Percentiles rank a stretch among this genome's conserved stretches.
Conservation (phyloP, 2,797 vertebrate species). For the Pseudochromis fuscus region DNA sequence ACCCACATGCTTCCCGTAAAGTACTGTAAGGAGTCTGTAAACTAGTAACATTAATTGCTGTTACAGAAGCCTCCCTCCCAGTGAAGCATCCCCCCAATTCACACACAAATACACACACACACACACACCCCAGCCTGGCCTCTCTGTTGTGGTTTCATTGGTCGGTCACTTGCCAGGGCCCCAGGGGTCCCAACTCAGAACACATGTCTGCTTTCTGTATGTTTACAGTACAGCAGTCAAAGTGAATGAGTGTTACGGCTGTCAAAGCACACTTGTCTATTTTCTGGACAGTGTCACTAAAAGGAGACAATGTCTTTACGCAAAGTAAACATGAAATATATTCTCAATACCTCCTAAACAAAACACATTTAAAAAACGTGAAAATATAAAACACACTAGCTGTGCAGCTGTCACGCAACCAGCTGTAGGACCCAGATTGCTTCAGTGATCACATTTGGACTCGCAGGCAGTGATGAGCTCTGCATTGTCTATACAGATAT, state of each 20-base stretch:
- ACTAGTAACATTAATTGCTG: slow-evolving; percentile 76
- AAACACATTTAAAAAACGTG: slow-evolving; percentile 13
- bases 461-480: slow-evolving; percentile 10
- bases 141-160: slow-evolving; percentile 81
- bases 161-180: slow-evolving; percentile 77
- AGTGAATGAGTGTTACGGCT: slow-evolving; percentile 69
- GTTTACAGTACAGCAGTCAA: slow-evolving; percentile 77
- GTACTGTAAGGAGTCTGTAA: slow-evolving; percentile 69
- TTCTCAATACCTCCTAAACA: slow-evolving; percentile 33
- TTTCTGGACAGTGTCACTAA: slow-evolving; percentile 68
- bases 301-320: slow-evolving; percentile 40
- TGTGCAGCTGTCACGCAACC: slow-evolving; percentile 22
- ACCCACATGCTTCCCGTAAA: slow-evolving; percentile 69
- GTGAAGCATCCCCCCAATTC: slow-evolving; percentile 50
- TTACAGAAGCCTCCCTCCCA: slow-evolving; percentile 66
- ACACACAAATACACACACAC: slow-evolving; percentile 39
- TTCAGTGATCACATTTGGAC: slow-evolving; percentile 21
- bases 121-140: slow-evolving; percentile 54
- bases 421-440: slow-evolving; percentile 9
- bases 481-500: slow-evolving; percentile 32
- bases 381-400: neutral
- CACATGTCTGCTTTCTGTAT: slow-evolving; percentile 80
- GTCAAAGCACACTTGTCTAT: slow-evolving; percentile 66
- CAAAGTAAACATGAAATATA: slow-evolving; percentile 50
- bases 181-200: slow-evolving; percentile 78